Evolutionary conservation across 2,888 invertebrate genomes (phyloP), one percentile per base, ranked within the genome.

Genomic region (Himalopsyche anomala): DNA sequence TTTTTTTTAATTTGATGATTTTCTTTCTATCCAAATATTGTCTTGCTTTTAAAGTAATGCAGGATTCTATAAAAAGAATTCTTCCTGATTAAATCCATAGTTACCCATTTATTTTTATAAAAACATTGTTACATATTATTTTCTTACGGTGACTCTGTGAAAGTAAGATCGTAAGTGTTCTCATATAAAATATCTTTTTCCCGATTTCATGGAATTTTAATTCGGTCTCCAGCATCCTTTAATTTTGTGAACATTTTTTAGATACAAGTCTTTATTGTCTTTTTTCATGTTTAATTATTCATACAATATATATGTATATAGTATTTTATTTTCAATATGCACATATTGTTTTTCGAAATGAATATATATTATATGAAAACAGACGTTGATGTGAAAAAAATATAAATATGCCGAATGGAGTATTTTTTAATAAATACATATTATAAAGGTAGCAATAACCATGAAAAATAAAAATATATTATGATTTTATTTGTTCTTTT

Each of bases 381-480:
- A 38, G 36, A 15, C 36, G 36, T 74, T 74, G 74, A 74, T 74
- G 74, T 74, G 36, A 36, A 36, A 74, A 19, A 36, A 74, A 51
- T 51, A 15, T 0, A 28, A 74, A 74, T 36, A 36, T 36, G 36
- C 38, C 74, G 28, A 36, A 74, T 74, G 19, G 42, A 51, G 80
- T 85, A 85, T 85, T 85, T 85, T 84, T 69, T 85, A 85, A 55
- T 81, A 85, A 84, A 84, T 62, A 51, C 51, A 45, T 81, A 56
- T 84, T 42, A 56, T 54, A 79, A 45, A 80, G 45, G 17, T 80
- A 80, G 42, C 80, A 80, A 81, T 85, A 79, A 85, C 81, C 69
- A 74, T 51, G 69, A 85, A 85, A 79, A 85, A 81, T 81, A 45
- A 85, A 83, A 81, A 74, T 81, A n/a, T 81, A 54, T 56, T 85